Conservation (phyloP, 2,888 invertebrate genomes). For the Acanthosepion esculentum region DNA sequence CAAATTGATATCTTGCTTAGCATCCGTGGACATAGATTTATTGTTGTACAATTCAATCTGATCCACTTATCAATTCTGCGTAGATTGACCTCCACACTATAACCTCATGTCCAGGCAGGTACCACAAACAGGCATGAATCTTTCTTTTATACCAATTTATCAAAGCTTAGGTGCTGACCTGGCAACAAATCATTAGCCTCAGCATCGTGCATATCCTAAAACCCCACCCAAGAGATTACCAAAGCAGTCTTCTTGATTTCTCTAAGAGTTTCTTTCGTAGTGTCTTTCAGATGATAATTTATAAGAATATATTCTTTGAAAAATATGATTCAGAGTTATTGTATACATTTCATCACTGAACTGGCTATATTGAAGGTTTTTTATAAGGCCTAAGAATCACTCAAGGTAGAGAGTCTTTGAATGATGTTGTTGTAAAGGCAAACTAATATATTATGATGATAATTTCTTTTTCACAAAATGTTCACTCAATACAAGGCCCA, state of each 20-base stretch:
- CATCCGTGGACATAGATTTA: neutral
- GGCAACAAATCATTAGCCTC: neutral
- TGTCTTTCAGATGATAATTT: neutral
- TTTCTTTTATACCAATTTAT: constrained; percentile 33
- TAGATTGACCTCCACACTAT: neutral
- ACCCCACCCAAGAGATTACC: neutral
- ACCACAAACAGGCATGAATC: neutral
- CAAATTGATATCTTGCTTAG: neutral
- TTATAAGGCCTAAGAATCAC: no score
- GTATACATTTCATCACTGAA: neutral
- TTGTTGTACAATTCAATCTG: neutral
- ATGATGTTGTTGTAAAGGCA: no score
- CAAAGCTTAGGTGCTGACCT: neutral
- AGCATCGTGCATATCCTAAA: neutral
- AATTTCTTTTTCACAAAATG: no score
- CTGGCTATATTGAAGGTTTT: neutral
- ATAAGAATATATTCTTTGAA: neutral
- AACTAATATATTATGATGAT: no score
- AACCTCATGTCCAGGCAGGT: neutral
- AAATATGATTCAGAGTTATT: neutral
- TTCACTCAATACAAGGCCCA: no score
- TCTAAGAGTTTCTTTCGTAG: neutral
- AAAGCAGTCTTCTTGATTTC: neutral
- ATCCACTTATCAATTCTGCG: neutral
- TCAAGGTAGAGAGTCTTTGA: no score